Conservation (phyloP, 2,888 invertebrate genomes). For the Heliconius ethilla region DNA sequence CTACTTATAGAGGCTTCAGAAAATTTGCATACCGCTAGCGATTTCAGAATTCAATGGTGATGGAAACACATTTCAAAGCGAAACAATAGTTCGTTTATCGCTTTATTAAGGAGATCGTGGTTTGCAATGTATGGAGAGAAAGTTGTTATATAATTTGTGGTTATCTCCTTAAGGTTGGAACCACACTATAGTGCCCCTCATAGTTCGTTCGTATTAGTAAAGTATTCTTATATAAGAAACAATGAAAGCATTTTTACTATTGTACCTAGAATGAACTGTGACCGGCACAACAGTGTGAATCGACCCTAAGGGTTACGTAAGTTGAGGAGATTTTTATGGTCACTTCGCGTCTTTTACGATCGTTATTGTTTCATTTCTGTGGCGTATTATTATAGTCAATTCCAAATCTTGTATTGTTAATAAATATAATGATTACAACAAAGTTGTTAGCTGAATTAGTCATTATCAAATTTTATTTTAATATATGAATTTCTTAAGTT, state of each 20-base stretch:
- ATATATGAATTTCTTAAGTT: too few relatives aligned
- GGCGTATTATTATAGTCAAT: neutral
- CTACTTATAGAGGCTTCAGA: neutral
- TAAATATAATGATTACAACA: too few relatives aligned
- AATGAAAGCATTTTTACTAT: too few relatives aligned
- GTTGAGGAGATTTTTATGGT: neutral
- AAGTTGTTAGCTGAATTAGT: too few relatives aligned
- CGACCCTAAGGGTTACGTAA: conserved; percentile 20
- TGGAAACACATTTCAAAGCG: neutral
- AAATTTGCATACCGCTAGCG: neutral
- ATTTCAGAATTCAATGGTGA: neutral
- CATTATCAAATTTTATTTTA: too few relatives aligned
- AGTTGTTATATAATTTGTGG: conserved; percentile 34
- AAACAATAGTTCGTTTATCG: conserved; percentile 28
- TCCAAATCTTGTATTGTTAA: too few relatives aligned
- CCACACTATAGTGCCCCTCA: neutral
- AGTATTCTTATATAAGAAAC: too few relatives aligned
- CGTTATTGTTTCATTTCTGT: too few relatives aligned
- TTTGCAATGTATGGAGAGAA: conserved; percentile 30
- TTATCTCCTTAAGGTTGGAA: conserved; percentile 9
- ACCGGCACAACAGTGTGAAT: too few relatives aligned
- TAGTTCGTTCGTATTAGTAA: too few relatives aligned
- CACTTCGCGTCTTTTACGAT: neutral
- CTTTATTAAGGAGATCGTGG: conserved; percentile 35
- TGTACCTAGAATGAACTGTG: too few relatives aligned